Evolutionary conservation across 2,113 vertebrate genomes (phyloP).

Genomic region (Rhinolophus sinicus): DNA sequence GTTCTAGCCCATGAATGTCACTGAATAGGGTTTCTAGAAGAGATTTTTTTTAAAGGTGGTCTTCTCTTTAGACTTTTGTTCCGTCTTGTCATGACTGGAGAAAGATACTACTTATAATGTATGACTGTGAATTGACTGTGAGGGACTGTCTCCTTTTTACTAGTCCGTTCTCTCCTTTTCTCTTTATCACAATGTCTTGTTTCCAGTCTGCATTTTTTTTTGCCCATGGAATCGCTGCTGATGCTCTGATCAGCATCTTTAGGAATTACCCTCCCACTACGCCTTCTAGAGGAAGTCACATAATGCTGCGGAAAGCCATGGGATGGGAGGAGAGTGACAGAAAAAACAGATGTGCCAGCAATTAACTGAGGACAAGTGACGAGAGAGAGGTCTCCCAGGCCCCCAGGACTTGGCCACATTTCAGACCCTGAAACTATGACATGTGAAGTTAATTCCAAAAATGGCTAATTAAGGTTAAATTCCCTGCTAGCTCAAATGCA

Average conservation of each 20-base stretch:
- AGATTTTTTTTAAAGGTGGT: not conserved
- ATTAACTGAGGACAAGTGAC: not conserved
- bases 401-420: not conserved
- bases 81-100: not conserved
- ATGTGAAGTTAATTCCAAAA: not conserved
- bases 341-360: not conserved
- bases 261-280: not conserved
- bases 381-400: not conserved
- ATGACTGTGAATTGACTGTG: too few relatives aligned
- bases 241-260: not conserved
- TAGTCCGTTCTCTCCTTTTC: not conserved
- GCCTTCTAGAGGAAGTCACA: not conserved
- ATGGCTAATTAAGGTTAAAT: not conserved
- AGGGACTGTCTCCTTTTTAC: not conserved
- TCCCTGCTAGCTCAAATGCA: not conserved
- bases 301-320: not conserved
- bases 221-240: not conserved
- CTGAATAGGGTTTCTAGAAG: not conserved
- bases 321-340: not conserved
- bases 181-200: not conserved
- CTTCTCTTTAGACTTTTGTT: slow-evolving; percentile 1
- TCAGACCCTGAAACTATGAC: not conserved
- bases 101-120: not conserved
- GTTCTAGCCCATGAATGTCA: not conserved
- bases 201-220: not conserved